These are phyloP conservation scores for Oryzias dopingdopingensis DNA, from an alignment of 2,797 vertebrate genomes.

Conservation along the genomic window DNA sequence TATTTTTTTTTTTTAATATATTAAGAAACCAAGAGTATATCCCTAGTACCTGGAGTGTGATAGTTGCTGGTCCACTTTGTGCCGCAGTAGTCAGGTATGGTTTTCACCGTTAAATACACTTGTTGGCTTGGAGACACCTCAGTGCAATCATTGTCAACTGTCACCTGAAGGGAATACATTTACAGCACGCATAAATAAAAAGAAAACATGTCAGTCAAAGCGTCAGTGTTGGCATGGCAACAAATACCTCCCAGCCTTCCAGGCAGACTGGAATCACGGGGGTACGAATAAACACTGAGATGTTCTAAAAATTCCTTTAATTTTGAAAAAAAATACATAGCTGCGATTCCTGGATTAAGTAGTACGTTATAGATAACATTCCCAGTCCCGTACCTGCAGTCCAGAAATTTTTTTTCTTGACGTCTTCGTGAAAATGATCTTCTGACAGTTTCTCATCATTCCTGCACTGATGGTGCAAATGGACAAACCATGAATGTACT, in stretches of 20 bases:
- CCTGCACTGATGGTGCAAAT: slow-evolving; percentile 53
- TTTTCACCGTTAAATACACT: slow-evolving; percentile 79
- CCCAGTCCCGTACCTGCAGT: slow-evolving; percentile 46
- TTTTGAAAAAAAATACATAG: not conserved
- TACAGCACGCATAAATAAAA: not conserved
- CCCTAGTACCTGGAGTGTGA: slow-evolving; percentile 78
- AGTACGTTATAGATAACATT: too few species aligned
- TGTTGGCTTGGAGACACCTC: slow-evolving; percentile 75
- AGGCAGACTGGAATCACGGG: not conserved
- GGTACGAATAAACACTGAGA: not conserved
- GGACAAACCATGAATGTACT: slow-evolving; percentile 62
- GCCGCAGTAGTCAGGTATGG: slow-evolving; percentile 83
- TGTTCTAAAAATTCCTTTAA: too few species aligned
- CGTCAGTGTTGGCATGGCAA: too few species aligned
- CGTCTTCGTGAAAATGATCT: slow-evolving; percentile 45
- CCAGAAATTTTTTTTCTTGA: slow-evolving; percentile 42
- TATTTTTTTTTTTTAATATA: too few species aligned
- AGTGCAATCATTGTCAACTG: slow-evolving; percentile 80
- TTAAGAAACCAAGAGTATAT: not conserved
- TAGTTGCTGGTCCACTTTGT: slow-evolving; percentile 72
- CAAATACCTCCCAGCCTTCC: not conserved
- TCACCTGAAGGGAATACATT: slow-evolving; percentile 70
- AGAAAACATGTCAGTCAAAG: not conserved
- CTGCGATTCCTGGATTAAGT: not conserved
- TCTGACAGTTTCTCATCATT: slow-evolving; percentile 54